Conservation (phyloP, 2,113 vertebrate species). For the Pterophyllum scalare region DNA sequence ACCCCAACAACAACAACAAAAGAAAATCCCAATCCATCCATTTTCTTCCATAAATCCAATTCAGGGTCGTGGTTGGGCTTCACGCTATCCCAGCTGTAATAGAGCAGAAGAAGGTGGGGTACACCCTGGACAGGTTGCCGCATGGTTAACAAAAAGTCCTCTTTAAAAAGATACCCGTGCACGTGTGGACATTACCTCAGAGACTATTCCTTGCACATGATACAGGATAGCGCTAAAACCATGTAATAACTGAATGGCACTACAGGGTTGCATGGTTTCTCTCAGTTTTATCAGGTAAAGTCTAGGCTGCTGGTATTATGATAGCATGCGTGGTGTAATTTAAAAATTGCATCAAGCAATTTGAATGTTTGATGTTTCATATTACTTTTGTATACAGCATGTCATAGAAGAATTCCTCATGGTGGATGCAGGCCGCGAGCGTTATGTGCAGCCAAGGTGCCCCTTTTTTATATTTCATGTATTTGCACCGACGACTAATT, state of each 20-base stretch:
- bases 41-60: background rate
- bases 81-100: background rate
- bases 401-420: background rate
- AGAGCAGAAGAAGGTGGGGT: background rate
- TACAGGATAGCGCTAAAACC: background rate
- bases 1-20: too few relatives aligned
- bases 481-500: background rate
- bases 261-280: background rate
- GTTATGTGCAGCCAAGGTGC: background rate
- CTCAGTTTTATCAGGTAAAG: background rate
- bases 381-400: background rate
- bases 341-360: background rate
- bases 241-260: background rate
- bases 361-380: background rate
- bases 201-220: background rate
- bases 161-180: background rate
- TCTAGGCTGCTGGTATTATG: background rate
- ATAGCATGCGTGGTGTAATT: background rate
- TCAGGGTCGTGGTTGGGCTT: background rate
- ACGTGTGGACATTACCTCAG: background rate
- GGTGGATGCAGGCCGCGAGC: background rate
- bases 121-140: background rate
- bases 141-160: background rate
- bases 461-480: background rate
- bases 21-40: background rate